phyloP scores from a whole-genome alignment of 2,797 vertebrate genomes.

The Lepus townsendii region DNA sequence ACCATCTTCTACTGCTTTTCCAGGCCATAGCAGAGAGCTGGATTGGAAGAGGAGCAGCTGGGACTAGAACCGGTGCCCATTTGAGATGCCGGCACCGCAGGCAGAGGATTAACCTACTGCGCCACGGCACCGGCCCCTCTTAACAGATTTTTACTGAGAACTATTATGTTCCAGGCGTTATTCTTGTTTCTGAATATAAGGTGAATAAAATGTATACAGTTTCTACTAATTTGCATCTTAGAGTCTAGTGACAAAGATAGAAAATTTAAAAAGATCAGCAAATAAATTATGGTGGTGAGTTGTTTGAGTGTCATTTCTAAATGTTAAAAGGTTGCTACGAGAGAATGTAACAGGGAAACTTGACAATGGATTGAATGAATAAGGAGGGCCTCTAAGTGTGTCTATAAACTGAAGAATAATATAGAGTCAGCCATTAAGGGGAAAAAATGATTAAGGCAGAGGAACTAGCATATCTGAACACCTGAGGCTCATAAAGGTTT shows the following conservation, averaged over 20 bases:
- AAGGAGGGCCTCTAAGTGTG: neutral
- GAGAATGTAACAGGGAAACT: neutral
- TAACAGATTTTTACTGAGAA: neutral
- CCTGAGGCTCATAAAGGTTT: neutral
- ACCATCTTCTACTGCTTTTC: no score
- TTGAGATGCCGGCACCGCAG: no score
- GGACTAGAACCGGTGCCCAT: no score
- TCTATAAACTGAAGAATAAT: slow-evolving; percentile 45
- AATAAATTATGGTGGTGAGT: neutral
- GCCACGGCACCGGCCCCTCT: no score
- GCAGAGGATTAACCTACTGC: no score
- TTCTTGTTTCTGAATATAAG: neutral
- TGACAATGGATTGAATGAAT: neutral
- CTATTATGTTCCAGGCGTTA: neutral
- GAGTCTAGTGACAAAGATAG: neutral
- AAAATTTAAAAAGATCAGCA: slow-evolving; percentile 21
- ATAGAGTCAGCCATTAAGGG: neutral
- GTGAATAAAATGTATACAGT: neutral
- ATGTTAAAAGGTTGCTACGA: neutral
- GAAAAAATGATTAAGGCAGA: neutral
- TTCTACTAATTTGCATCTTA: neutral
- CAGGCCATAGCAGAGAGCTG: no score
- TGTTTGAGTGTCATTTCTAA: neutral
- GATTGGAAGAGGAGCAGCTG: no score
- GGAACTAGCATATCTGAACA: neutral